Evolutionary conservation across 2,888 invertebrate genomes (phyloP), one percentile per base, ranked within the genome.

Genomic region (Physocephala rufipes): DNA sequence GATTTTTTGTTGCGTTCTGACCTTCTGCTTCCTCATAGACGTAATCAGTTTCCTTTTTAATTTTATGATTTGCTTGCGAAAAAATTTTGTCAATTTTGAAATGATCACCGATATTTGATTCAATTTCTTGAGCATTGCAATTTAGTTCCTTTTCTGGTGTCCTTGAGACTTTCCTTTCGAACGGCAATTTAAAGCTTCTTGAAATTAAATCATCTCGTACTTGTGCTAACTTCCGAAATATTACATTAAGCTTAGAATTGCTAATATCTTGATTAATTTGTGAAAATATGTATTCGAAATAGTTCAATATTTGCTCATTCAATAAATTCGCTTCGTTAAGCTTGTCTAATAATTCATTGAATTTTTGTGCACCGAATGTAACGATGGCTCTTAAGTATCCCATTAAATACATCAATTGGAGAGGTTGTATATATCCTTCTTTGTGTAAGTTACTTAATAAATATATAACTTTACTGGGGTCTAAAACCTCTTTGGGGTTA

Each of bases 341-440:
- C 26, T 26, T 7, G 2, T 13, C 12, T 16, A 63, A 13, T 16
- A 63, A 45, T 16, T 26, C 21, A 28, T 47, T 26, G 26, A 63
- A 63, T 26, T 45, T 63, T 21, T 45, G 24, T 16, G 16, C 3
- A 1, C 53, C 66, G 16, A 53, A 36, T 1, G 28, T 21, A 0
- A 26, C 67, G 3, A 9, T 26, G 7, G 43, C 24, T 5, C 49
- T 36, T 26, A 67, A 16, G n/a, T 58, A 67, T 16, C 45, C 45
- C 67, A 43, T 58, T 58, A 67, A 45, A 67, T 58, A 67, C 9
- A 26, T 24, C 24, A 67, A 26, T 43, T 67, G 67, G n/a, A 55
- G 43, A 13, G 36, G 51, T 21, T 51, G 21, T 3, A 66, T 51
- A 7, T 28, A 30, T 2, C 53, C 66, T 12, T 58, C 55, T 12